Evolutionary conservation across 2,888 invertebrate genomes (phyloP).

Genomic region (Nematopogon swammerdamellus): DNA sequence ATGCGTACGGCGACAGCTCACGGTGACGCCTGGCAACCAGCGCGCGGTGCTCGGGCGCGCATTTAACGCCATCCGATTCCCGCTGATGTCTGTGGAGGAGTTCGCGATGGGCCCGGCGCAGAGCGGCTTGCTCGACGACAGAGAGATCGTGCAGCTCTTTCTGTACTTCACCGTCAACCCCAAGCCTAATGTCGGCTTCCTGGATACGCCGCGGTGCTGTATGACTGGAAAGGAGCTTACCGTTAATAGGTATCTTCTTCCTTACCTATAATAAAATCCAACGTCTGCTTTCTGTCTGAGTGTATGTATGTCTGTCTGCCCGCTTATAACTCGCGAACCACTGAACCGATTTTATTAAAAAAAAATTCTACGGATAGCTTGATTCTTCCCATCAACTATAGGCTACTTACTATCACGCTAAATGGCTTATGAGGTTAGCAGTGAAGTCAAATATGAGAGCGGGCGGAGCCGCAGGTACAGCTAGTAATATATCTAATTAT

Average conservation of each 20-base stretch:
- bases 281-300: too few relatives aligned
- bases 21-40: constrained; percentile 65
- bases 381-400: too few relatives aligned
- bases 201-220: constrained; percentile 69
- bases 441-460: too few relatives aligned
- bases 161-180: constrained; percentile 72
- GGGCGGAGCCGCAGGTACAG: too few relatives aligned
- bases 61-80: constrained; percentile 72
- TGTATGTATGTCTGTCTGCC: too few relatives aligned
- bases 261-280: too few relatives aligned
- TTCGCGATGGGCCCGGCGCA: constrained; percentile 77
- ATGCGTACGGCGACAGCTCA: constrained; percentile 63
- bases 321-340: too few relatives aligned
- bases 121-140: constrained; percentile 70
- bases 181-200: constrained; percentile 69
- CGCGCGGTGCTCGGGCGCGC: constrained; percentile 66
- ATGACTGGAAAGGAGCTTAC: constrained; percentile 77
- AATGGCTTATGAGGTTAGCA: too few relatives aligned
- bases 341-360: too few relatives aligned
- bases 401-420: too few relatives aligned
- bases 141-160: constrained; percentile 72
- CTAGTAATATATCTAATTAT: not conserved
- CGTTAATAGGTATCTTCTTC: constrained; percentile 42
- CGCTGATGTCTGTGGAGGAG: constrained; percentile 82
- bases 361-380: too few relatives aligned